Evolutionary conservation across 2,797 vertebrate species (phyloP).

Genomic region (Chiroxiphia lanceolata): DNA sequence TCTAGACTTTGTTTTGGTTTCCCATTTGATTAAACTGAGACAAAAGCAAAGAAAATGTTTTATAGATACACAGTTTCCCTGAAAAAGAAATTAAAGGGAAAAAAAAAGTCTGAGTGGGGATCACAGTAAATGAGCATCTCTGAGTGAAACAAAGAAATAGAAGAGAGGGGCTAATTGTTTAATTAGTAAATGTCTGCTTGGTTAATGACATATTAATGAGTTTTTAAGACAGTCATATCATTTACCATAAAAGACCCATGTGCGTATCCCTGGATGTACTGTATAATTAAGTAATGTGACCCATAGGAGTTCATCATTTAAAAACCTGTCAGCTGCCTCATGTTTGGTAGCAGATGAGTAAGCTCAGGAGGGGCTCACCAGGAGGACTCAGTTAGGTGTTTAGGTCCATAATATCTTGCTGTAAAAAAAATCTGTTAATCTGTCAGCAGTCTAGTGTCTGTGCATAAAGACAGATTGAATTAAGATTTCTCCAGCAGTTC

Average conservation of each 20-base stretch:
- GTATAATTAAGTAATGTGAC: conserved; percentile 86
- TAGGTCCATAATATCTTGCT: conserved; percentile 48
- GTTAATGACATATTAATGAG: conserved; percentile 89
- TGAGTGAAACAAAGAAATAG: conserved; percentile 80
- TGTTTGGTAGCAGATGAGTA: conserved; percentile 70
- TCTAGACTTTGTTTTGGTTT: conserved; percentile 50
- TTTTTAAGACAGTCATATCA: conserved; percentile 86
- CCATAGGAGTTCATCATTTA: conserved; percentile 79
- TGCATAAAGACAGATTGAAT: neutral
- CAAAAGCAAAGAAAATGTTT: conserved; percentile 55
- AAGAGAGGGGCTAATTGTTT: conserved; percentile 86
- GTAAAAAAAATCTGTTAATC: conserved; percentile 27
- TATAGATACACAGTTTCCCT: conserved; percentile 51
- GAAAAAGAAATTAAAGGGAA: conserved; percentile 42
- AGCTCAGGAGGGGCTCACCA: conserved; percentile 67
- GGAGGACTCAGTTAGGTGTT: conserved; percentile 55
- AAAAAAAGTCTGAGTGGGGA: conserved; percentile 57
- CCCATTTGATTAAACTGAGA: conserved; percentile 21
- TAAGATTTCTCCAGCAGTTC: neutral
- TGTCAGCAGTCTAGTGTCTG: neutral
- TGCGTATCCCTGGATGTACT: conserved; percentile 81
- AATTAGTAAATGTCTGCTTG: conserved; percentile 87
- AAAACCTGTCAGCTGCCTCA: conserved; percentile 79
- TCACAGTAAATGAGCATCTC: conserved; percentile 70
- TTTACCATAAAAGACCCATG: conserved; percentile 84